Conservation (phyloP, 2,113 vertebrate species). For the Astatotilapia flaviijosephi region DNA sequence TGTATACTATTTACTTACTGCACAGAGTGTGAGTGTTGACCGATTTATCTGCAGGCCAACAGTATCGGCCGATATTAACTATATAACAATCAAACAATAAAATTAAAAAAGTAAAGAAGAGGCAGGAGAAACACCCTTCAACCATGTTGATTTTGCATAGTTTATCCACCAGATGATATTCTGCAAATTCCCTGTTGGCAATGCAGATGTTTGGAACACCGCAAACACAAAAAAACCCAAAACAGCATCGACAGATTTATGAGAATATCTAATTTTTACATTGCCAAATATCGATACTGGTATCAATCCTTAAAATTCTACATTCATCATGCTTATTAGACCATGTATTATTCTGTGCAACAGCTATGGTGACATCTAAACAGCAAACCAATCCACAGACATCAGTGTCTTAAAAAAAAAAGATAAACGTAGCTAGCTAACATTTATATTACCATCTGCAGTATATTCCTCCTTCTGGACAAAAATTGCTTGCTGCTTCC, state of each 20-base stretch:
- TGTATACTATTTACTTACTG: neutral
- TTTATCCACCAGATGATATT: neutral
- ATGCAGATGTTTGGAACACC: neutral
- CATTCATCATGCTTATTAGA: neutral
- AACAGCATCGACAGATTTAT: neutral
- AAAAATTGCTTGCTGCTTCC: neutral
- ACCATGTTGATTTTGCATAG: neutral
- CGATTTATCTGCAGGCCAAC: neutral
- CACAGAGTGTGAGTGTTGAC: neutral
- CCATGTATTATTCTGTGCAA: neutral
- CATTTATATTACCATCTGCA: neutral
- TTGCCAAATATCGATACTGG: neutral
- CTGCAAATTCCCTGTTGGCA: neutral
- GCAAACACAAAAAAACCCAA: rapidly evolving
- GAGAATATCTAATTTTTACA: neutral
- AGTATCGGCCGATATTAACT: neutral
- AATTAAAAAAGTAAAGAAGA: neutral
- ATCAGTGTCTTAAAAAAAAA: neutral
- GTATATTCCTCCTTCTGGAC: neutral
- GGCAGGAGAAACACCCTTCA: neutral
- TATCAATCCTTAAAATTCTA: neutral
- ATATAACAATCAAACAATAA: neutral
- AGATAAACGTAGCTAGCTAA: neutral
- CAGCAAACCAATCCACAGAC: neutral
- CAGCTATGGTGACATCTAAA: neutral